These are phyloP conservation scores for Cranoglanis bouderius DNA, from an alignment of 2,113 vertebrate genomes.

Conservation along the genomic window DNA sequence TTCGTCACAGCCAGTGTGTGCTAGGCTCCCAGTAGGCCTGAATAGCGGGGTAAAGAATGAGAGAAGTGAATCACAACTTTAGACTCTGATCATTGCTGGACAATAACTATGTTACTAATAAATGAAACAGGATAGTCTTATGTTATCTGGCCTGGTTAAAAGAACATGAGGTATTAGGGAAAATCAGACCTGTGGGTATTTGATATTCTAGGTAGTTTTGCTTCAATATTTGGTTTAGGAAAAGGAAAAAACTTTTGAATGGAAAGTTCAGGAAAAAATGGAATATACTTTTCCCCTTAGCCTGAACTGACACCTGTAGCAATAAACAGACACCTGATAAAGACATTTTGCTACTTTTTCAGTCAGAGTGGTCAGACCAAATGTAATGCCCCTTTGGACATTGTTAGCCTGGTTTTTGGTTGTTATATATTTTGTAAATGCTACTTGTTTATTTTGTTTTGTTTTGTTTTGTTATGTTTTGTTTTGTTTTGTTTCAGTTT, in stretches of 20 bases:
- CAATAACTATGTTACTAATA: not conserved
- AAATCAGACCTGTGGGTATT: not conserved
- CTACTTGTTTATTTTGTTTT: not conserved
- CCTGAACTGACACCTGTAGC: not conserved
- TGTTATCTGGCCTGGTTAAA: too few relatives aligned
- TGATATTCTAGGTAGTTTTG: not conserved
- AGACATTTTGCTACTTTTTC: not conserved
- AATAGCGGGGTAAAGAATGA: conserved; percentile 10
- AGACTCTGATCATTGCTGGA: not conserved
- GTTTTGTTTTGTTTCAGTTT: not conserved
- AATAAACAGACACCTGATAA: not conserved
- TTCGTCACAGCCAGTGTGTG: conserved; percentile 48
- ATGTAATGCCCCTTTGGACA: not conserved
- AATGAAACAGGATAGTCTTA: not conserved
- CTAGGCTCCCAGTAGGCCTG: conserved; percentile 26
- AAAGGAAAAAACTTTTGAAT: not conserved
- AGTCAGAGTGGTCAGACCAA: not conserved
- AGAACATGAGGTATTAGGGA: not conserved
- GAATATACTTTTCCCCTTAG: not conserved
- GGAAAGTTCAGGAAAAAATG: not conserved
- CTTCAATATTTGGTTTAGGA: not conserved
- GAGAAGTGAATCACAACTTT: conserved; percentile 25
- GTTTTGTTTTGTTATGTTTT: too few relatives aligned
- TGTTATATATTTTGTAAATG: not conserved
- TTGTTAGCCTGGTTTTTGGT: not conserved